phyloP scores from a whole-genome alignment of 2,113 vertebrate genomes.

The Triplophysa siluroides region DNA sequence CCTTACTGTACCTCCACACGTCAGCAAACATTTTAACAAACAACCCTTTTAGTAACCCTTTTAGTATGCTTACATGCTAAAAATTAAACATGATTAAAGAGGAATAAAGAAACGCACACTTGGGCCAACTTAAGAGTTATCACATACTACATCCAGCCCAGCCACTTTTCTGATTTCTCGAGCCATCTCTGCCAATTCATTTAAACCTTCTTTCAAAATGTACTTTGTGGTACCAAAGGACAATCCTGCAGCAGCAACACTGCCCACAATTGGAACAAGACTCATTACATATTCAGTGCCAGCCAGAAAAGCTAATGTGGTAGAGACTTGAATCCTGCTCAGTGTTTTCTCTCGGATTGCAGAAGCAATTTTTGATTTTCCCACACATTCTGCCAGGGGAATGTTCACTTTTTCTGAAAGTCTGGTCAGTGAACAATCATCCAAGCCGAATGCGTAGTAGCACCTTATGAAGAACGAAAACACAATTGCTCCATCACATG shows the following conservation, averaged over 20 bases:
- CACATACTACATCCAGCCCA: conserved; percentile 18
- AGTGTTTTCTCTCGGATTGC: conserved; percentile 1
- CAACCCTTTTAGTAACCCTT: neutral
- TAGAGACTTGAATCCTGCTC: conserved; percentile 12
- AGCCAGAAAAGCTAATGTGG: neutral
- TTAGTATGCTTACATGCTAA: neutral
- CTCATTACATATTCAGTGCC: conserved; percentile 28
- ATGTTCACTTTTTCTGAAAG: conserved; percentile 68
- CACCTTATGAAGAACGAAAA: conserved; percentile 55
- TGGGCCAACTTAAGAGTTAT: neutral
- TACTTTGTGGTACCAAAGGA: conserved; percentile 38
- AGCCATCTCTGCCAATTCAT: conserved; percentile 42
- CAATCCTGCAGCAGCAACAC: conserved; percentile 33
- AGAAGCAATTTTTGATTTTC: conserved; percentile 59
- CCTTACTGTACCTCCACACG: neutral
- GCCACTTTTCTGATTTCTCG: conserved; percentile 41
- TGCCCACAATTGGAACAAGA: conserved; percentile 42
- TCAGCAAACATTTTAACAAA: neutral
- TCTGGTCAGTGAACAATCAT: conserved; percentile 63
- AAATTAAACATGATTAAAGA: neutral
- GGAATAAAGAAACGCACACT: neutral
- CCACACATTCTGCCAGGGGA: conserved; percentile 60
- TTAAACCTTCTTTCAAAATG: conserved; percentile 40
- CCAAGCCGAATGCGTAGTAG: conserved; percentile 65
- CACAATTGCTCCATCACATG: conserved; percentile 64